Evolutionary conservation across 2,797 vertebrate genomes (phyloP).

Genomic region (Fundulus diaphanus): DNA sequence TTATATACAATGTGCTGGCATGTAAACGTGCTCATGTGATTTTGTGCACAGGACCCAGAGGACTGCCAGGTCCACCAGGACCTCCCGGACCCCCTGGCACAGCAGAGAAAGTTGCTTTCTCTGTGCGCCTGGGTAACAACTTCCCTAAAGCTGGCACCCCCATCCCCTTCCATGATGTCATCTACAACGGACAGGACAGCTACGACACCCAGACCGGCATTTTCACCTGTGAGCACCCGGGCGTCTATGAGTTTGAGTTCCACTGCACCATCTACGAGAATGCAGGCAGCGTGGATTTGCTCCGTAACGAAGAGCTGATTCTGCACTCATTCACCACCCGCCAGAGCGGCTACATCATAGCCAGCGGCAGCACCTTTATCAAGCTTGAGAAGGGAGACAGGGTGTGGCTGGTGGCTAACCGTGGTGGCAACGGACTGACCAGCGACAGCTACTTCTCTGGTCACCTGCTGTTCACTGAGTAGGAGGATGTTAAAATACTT

Average conservation of each 20-base stretch:
- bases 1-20: background rate
- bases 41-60: slow-evolving; percentile 26
- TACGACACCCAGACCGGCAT: slow-evolving; percentile 48
- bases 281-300: slow-evolving; percentile 35
- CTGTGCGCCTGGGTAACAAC: slow-evolving; percentile 39
- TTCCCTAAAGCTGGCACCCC: slow-evolving; percentile 5
- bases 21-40: slow-evolving; percentile 7
- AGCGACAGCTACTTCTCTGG: slow-evolving; percentile 66
- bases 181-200: slow-evolving; percentile 68
- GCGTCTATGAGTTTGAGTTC: slow-evolving; percentile 58
- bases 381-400: slow-evolving; percentile 34
- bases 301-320: slow-evolving; percentile 30
- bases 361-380: slow-evolving; percentile 53
- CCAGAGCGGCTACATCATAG: slow-evolving; percentile 10
- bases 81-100: background rate
- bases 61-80: slow-evolving; percentile 11
- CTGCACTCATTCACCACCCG: slow-evolving; percentile 62
- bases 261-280: slow-evolving; percentile 26
- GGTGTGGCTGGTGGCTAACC: slow-evolving; percentile 53
- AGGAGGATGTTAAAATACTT: background rate
- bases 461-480: slow-evolving; percentile 55
- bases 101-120: slow-evolving; percentile 34
- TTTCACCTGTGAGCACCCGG: slow-evolving; percentile 60
- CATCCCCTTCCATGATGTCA: slow-evolving; percentile 48
- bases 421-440: slow-evolving; percentile 24